Evolutionary conservation across 1,140 invertebrate species (phyloP).

Genomic region (Plectrocnemia conspersa): DNA sequence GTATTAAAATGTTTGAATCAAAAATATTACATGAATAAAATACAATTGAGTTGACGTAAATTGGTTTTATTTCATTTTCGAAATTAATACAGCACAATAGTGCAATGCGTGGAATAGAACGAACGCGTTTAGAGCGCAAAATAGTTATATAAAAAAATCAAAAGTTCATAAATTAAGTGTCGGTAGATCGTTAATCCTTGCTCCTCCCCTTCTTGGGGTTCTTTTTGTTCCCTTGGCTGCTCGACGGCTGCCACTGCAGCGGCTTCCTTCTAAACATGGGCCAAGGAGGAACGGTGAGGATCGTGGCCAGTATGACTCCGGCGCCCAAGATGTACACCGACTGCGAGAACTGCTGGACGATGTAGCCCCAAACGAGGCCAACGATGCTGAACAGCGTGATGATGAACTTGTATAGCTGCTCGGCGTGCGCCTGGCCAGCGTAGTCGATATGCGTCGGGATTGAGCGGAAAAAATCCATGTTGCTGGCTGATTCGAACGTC

Average conservation of each 20-base stretch:
- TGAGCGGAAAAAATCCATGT: slow-evolving; percentile 46
- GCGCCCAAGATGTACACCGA: slow-evolving; percentile 89
- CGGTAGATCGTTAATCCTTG: no score
- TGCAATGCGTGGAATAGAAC: no score
- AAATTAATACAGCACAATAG: no score
- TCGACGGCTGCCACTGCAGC: slow-evolving; percentile 79
- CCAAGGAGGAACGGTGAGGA: slow-evolving; percentile 87
- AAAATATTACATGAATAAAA: no score
- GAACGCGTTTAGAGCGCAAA: no score
- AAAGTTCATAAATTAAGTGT: no score
- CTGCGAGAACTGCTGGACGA: slow-evolving; percentile 92
- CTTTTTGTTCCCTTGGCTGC: slow-evolving; percentile 5
- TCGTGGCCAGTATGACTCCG: slow-evolving; percentile 79
- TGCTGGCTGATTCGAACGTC: no score
- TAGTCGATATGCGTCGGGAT: slow-evolving; percentile 65
- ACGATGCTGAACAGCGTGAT: slow-evolving; percentile 84
- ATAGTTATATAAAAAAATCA: no score
- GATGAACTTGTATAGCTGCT: slow-evolving; percentile 81
- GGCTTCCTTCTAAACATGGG: slow-evolving; percentile 85
- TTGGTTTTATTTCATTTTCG: no score
- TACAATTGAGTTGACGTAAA: no score
- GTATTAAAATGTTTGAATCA: no score
- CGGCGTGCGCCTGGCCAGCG: slow-evolving; percentile 84
- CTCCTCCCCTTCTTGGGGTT: background rate
- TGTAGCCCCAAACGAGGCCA: slow-evolving; percentile 87